Conservation (phyloP, 2,797 vertebrate genomes). For the Lepilemur ruficaudatus region DNA sequence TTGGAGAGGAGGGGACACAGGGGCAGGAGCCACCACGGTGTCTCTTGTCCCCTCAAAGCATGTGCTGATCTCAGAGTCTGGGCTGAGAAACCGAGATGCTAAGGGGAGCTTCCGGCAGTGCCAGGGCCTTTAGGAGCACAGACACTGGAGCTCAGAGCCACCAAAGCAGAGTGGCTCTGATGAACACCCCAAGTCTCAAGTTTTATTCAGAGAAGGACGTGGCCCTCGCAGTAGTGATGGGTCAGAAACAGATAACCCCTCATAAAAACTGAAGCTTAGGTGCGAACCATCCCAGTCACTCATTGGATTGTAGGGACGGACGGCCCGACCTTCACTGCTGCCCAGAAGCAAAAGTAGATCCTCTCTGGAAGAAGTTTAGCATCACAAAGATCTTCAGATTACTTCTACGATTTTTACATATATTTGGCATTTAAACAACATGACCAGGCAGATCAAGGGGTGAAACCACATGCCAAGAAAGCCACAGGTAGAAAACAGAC, state of each 20-base stretch:
- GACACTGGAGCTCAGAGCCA: neutral
- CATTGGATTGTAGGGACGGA: rapidly evolving
- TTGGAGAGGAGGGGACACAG: rapidly evolving
- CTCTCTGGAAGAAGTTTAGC: neutral
- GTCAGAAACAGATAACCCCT: neutral
- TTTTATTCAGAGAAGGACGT: neutral
- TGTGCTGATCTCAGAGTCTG: neutral
- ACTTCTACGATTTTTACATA: neutral
- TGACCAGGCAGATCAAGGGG: neutral
- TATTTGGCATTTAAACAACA: neutral
- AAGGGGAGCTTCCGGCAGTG: neutral
- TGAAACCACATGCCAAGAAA: neutral
- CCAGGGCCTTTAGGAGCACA: neutral
- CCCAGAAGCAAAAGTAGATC: neutral
- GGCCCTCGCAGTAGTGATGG: rapidly evolving
- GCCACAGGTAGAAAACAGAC: neutral
- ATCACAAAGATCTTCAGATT: neutral
- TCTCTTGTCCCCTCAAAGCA: neutral
- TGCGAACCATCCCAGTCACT: rapidly evolving
- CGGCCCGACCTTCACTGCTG: neutral
- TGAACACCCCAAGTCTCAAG: neutral
- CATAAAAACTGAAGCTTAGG: rapidly evolving
- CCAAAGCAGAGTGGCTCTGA: neutral
- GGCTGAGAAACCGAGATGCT: neutral
- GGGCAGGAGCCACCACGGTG: rapidly evolving